Base-by-base conservation (phyloP, 2,888 invertebrate genomes). In the Trimorus sp. region DNA sequence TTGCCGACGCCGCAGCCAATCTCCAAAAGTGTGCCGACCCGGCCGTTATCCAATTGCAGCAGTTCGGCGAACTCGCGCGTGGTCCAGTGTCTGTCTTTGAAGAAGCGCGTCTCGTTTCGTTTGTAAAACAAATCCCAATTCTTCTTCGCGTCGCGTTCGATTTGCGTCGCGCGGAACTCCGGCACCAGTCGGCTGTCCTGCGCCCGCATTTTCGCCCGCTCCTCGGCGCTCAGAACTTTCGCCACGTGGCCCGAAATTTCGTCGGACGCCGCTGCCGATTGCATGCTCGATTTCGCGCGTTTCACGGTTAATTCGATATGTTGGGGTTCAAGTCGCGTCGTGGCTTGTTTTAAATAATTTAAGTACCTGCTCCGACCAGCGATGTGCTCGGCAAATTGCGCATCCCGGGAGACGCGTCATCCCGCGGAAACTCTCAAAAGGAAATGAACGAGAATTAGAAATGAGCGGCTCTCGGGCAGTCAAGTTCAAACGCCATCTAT, bases 61-160 rank as follows among this genome's bases (percentile, higher is more conserved):
- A 98, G 92, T 89, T 98, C 97, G 86, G 95, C 93, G 92, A 99
- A 98, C 93, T 99, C 99, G 89, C 98, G 93, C 80, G 96, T 96
- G 0, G 98, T 99, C 99, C 99, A 99, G 90, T 98, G 98, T 14
- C 99, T 94, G 92, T 99, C 98, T 92, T 97, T 97, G 89, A 98
- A 99, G 92, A 99, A 99, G 86, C 96, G 94, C 0, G 96, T 97
- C 87, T 97, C 96, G 89, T 99, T 99, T 79, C 98, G 93, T 92
- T 98, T 98, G 91, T 99, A 99, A 92, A 99, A 99, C 68, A 98
- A 93, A 92, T 99, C 99, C 99, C 99, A 99, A 89, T 98, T 95
- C 81, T 96, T 96, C 88, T 95, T 95, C 0, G 98, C 97, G 87
- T 98, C 95, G 58, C 92, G 92, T 90, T 98, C 98, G 2, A 98